phyloP scores from a whole-genome alignment of 2,113 vertebrate species.

The Macrotis lagotis region DNA sequence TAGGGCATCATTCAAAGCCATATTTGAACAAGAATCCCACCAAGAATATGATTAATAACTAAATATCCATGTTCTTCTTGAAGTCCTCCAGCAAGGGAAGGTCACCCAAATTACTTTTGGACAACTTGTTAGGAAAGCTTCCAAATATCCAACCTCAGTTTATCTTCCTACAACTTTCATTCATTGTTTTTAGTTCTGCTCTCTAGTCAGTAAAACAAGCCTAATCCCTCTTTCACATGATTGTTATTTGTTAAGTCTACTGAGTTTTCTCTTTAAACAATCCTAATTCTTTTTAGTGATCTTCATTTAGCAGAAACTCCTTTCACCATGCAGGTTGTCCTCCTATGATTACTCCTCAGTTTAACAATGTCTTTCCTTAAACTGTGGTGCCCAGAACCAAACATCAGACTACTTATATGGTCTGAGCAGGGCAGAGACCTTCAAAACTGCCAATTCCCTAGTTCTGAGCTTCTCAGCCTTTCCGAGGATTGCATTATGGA shows the following conservation, averaged over 20 bases:
- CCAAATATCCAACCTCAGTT: background rate
- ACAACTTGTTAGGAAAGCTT: background rate
- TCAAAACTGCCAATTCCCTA: too few species aligned
- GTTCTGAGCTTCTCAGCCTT: too few species aligned
- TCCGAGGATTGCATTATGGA: too few species aligned
- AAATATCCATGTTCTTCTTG: background rate
- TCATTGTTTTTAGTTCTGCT: background rate
- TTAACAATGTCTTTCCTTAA: too few species aligned
- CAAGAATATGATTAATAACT: background rate
- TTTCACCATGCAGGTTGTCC: background rate
- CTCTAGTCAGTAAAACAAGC: background rate
- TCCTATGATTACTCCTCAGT: too few species aligned
- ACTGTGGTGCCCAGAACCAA: too few species aligned
- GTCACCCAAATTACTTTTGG: background rate
- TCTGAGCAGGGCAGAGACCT: too few species aligned
- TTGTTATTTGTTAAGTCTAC: background rate
- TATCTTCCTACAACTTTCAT: background rate
- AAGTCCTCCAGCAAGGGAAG: background rate
- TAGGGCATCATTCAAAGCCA: background rate
- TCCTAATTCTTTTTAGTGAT: background rate
- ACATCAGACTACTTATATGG: too few species aligned
- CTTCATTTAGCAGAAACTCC: too few species aligned
- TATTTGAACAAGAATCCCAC: background rate
- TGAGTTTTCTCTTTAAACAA: background rate
- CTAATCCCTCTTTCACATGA: background rate